Evolutionary conservation across 2,113 vertebrate species (phyloP).

Genomic region (Sorex araneus): DNA sequence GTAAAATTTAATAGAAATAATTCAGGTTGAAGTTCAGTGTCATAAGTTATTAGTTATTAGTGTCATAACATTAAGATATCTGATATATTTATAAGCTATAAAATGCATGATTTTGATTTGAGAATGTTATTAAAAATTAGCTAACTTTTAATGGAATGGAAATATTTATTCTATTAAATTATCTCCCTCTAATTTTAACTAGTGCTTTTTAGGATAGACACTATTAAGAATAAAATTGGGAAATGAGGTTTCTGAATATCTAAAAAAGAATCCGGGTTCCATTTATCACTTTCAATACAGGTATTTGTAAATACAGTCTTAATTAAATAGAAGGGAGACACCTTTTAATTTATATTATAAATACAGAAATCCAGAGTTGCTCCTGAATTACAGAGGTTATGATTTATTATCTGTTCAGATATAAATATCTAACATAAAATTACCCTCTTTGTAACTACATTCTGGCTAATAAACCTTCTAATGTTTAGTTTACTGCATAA

Average conservation of each 20-base stretch:
- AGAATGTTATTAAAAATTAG: slow-evolving; percentile 39
- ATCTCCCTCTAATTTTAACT: not conserved
- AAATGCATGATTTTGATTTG: slow-evolving; percentile 63
- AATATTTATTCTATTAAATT: slow-evolving; percentile 35
- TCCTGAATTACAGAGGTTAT: slow-evolving; percentile 55
- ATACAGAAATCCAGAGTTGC: slow-evolving; percentile 53
- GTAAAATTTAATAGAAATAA: slow-evolving; percentile 69
- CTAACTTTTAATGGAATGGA: slow-evolving; percentile 44
- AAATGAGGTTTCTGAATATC: slow-evolving; percentile 15
- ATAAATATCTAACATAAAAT: slow-evolving; percentile 60
- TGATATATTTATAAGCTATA: slow-evolving; percentile 51
- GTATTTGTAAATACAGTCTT: slow-evolving; percentile 54
- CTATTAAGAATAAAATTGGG: slow-evolving; percentile 60
- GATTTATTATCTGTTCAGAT: slow-evolving; percentile 52
- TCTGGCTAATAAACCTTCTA: not conserved
- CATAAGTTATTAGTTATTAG: too few relatives aligned
- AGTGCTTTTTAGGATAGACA: slow-evolving; percentile 51
- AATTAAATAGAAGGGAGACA: slow-evolving; percentile 42
- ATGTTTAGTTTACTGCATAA: slow-evolving; percentile 58
- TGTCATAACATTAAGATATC: slow-evolving; percentile 11
- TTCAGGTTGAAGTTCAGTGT: slow-evolving; percentile 38
- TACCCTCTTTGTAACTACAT: slow-evolving; percentile 23
- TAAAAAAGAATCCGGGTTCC: not conserved
- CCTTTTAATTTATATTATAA: slow-evolving; percentile 54
- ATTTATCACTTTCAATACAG: slow-evolving; percentile 54